These are phyloP conservation scores for Hydrocynus forskahlii DNA, from an alignment of 2,797 vertebrate species.

Conservation along the genomic window DNA sequence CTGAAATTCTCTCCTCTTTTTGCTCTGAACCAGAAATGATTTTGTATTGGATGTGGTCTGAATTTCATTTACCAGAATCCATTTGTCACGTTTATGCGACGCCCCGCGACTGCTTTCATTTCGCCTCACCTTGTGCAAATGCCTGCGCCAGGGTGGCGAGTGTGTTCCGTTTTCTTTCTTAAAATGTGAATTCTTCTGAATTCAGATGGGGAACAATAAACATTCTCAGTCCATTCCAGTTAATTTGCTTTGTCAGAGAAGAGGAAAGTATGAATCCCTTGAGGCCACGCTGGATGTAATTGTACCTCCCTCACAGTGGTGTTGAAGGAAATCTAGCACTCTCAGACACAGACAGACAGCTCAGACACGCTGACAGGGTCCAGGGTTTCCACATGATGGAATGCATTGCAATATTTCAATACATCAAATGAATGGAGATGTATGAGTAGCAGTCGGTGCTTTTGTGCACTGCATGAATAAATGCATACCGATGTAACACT, in stretches of 20 bases:
- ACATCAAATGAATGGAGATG: conserved; percentile 54
- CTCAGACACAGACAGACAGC: conserved; percentile 64
- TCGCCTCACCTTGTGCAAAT: conserved; percentile 50
- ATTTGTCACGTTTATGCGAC: conserved; percentile 58
- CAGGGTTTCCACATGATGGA: conserved; percentile 56
- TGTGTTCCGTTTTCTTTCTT: conserved; percentile 6
- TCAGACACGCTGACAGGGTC: conserved; percentile 57
- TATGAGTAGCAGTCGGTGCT: conserved; percentile 44
- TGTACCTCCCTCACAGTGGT: conserved; percentile 64
- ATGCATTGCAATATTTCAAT: conserved; percentile 45
- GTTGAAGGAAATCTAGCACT: conserved; percentile 65
- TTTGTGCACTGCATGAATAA: conserved; percentile 33
- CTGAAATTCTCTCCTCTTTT: neutral
- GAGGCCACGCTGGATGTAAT: conserved; percentile 73
- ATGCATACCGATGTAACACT: conserved; percentile 36
- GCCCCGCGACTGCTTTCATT: conserved; percentile 53
- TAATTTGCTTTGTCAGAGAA: conserved; percentile 79
- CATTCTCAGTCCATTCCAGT: conserved; percentile 72
- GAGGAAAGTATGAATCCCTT: conserved; percentile 72
- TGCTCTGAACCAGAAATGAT: conserved; percentile 35
- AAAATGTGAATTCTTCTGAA: conserved; percentile 43
- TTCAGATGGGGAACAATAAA: conserved; percentile 58
- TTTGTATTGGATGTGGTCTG: conserved; percentile 44
- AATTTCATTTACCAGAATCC: conserved; percentile 52
- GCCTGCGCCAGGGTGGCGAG: conserved; percentile 32